Evolutionary conservation across 2,113 vertebrate genomes (phyloP).

Genomic region (Engystomops pustulosus): DNA sequence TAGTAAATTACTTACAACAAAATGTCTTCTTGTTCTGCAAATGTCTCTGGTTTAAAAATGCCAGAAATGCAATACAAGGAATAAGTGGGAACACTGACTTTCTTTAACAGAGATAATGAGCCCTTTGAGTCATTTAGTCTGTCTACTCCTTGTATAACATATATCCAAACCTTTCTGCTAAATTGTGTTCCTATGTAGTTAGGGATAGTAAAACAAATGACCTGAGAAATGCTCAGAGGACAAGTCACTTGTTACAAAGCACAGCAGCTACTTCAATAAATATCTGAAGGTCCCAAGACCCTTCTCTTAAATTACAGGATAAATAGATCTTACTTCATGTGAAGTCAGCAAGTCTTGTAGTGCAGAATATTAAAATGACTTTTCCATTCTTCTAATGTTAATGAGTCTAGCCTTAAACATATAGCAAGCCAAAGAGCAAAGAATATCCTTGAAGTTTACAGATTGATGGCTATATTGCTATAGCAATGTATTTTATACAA

Average conservation of each 20-base stretch:
- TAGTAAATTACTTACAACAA: conserved; percentile 58
- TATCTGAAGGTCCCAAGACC: conserved; percentile 26
- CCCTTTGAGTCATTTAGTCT: conserved; percentile 55
- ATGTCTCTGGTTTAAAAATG: conserved; percentile 58
- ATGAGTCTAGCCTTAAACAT: neutral
- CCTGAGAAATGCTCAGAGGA: conserved; percentile 37
- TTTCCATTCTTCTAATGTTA: conserved; percentile 42
- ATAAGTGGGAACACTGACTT: conserved; percentile 56
- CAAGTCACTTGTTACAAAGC: conserved; percentile 37
- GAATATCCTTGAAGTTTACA: conserved; percentile 15
- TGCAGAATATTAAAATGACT: conserved; percentile 5
- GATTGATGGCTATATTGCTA: neutral
- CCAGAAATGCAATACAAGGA: conserved; percentile 58
- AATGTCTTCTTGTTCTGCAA: conserved; percentile 59
- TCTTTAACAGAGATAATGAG: conserved; percentile 56
- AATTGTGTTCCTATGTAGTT: conserved; percentile 44
- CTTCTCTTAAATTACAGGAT: conserved; percentile 21
- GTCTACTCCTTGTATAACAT: conserved; percentile 52
- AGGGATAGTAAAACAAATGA: conserved; percentile 48
- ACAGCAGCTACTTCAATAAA: conserved; percentile 26
- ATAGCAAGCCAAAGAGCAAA: neutral
- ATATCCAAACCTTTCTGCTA: conserved; percentile 39
- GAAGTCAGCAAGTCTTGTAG: conserved; percentile 28
- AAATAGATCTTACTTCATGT: conserved; percentile 35
- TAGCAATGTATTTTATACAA: neutral